Evolutionary conservation across 92 coral and sea anemone species (phyloP).

Genomic region (Zoanthus sansibaricus): DNA sequence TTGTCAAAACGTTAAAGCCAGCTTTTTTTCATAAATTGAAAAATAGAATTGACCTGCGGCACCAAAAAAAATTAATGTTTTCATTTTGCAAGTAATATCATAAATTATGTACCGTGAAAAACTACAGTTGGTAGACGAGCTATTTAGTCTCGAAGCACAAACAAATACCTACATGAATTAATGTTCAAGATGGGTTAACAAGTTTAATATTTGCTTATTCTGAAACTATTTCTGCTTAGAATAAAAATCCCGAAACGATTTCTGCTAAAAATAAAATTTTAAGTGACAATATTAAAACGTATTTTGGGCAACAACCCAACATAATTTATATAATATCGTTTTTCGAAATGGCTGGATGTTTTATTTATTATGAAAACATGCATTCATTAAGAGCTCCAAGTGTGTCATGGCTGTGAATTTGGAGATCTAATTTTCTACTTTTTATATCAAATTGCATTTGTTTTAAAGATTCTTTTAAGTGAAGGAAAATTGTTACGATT

Average conservation of each 20-base stretch:
- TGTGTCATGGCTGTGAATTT: neutral
- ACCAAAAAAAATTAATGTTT: neutral
- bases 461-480: neutral
- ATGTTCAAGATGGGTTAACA: neutral
- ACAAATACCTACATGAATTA: neutral
- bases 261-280: neutral
- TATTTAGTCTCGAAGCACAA: neutral
- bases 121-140: constrained; percentile 1
- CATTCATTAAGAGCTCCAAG: neutral
- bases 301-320: no score
- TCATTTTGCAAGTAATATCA: neutral
- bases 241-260: neutral
- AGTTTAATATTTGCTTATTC: neutral
- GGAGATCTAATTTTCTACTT: neutral
- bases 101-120: constrained; percentile 23
- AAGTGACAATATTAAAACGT: neutral
- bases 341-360: neutral
- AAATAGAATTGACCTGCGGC: neutral
- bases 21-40: neutral
- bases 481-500: neutral
- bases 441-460: neutral
- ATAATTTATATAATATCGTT: neutral
- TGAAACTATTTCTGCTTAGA: neutral
- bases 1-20: neutral
- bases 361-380: neutral